Base-by-base conservation (phyloP, 1,140 invertebrate species). In the Rhopalosiphum maidis region DNA sequence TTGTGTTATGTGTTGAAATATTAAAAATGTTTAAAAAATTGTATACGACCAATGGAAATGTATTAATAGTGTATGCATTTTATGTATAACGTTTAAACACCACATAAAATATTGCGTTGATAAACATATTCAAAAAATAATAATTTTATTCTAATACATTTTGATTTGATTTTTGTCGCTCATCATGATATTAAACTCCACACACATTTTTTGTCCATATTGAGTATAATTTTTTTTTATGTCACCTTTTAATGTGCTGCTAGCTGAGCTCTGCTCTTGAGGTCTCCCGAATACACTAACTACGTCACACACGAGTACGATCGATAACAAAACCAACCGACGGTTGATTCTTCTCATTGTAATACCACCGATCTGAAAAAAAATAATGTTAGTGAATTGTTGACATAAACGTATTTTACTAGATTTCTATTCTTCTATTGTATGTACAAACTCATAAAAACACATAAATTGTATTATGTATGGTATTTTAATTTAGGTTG, bases 321-420 rank as follows among this genome's bases (percentile, higher is more conserved):
- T 86, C n/a, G n/a, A 86, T 37, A 93, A 93, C 48, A 93, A 85
- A 93, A 93, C 82, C 91, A 93, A 93, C 91, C 91, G 91, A 93
- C 91, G 91, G 91, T 93, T 86, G 91, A 93, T 93, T 93, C 91
- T 93, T 93, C 91, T 93, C 91, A 93, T 93, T 93, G 35, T 93
- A 85, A 93, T 41, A 93, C 91, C 91, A 93, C 91, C 35, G 82
- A 93, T 85, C 91, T 93, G 77, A 55, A 91, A 93, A 55, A 93
- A 91, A 48, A 54, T 35, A 21, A 68, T 22, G 25, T 90, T 15
- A 90, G 41, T 68, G 23, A 41, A 30, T 68, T 55, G 35, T 54
- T 21, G 0, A 41, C 18, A 68, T 43, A 43, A 25, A 83, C 2
- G 6, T 30, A 43, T 86, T 86, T n/a, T 77, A n/a, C n/a, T 77